Evolutionary conservation across 2,888 invertebrate species (phyloP).

Genomic region (Diogma glabrata): DNA sequence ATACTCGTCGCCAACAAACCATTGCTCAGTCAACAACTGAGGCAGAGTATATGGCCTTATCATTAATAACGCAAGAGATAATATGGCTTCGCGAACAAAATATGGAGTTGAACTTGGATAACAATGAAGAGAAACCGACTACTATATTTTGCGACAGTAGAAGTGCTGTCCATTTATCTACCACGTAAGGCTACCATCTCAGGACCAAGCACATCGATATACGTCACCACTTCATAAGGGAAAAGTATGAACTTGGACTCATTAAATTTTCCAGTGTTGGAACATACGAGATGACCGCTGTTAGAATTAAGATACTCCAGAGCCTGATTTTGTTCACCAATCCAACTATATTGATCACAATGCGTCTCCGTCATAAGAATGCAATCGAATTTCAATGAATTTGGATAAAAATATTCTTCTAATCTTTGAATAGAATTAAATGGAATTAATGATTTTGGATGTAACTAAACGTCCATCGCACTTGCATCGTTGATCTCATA

Average conservation of each 20-base stretch:
- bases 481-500: constrained; percentile 24
- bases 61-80: background rate
- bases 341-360: constrained; percentile 25
- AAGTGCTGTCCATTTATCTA: too few relatives aligned
- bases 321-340: constrained; percentile 31
- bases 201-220: background rate
- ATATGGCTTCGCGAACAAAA: background rate
- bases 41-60: background rate
- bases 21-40: background rate
- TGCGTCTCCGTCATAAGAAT: constrained; percentile 21
- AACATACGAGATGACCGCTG: too few relatives aligned
- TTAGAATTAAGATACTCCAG: constrained; percentile 26
- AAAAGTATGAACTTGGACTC: too few relatives aligned
- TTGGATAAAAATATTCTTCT: constrained; percentile 77
- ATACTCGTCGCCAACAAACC: background rate
- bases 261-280: too few relatives aligned
- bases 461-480: constrained; percentile 43
- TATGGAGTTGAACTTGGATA: background rate
- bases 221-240: background rate
- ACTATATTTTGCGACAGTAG: too few relatives aligned
- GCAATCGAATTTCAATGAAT: constrained; percentile 56
- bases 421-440: constrained; percentile 54
- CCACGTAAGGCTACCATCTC: too few relatives aligned
- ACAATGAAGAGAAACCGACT: too few relatives aligned
- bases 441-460: constrained; percentile 42